phyloP scores from a whole-genome alignment of 2,888 invertebrate species.

The Machimus atricapillus region DNA sequence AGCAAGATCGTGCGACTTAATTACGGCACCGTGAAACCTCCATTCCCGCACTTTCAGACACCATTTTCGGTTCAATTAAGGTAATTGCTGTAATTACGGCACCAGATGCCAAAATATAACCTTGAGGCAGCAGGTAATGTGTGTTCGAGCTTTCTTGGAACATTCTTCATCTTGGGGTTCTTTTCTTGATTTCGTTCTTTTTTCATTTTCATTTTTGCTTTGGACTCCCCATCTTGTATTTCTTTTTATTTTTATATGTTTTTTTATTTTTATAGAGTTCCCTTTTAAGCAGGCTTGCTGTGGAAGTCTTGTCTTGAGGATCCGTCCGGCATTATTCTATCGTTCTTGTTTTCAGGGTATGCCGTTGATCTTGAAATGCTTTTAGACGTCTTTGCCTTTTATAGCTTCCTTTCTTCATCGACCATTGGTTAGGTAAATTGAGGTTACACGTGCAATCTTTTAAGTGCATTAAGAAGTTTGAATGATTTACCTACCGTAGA shows the following conservation, averaged over 20 bases:
- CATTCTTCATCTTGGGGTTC: slow-evolving; percentile 24
- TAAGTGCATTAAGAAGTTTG: background rate
- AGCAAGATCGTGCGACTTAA: slow-evolving; percentile 27
- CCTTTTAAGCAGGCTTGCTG: background rate
- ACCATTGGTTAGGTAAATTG: slow-evolving; percentile 15
- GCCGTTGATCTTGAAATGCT: background rate
- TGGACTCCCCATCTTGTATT: background rate
- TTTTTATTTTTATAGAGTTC: background rate
- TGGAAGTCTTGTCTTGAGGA: background rate
- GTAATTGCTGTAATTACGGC: slow-evolving; percentile 46
- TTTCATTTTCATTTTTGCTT: background rate
- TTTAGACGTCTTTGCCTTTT: slow-evolving; percentile 10
- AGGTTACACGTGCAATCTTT: slow-evolving; percentile 7
- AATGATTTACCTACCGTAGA: background rate
- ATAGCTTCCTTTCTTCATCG: background rate
- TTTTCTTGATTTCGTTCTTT: background rate
- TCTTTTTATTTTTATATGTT: no score
- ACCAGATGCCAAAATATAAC: slow-evolving; percentile 39
- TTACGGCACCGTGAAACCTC: slow-evolving; percentile 15
- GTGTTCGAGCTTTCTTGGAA: slow-evolving; percentile 33
- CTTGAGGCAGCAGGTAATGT: slow-evolving; percentile 20
- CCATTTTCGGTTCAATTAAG: slow-evolving; percentile 47
- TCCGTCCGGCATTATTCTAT: background rate
- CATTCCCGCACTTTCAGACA: slow-evolving; percentile 41
- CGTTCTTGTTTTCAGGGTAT: background rate